Evolutionary conservation across 1,140 invertebrate species (phyloP).

Genomic region (Drosophila pectinifera): DNA sequence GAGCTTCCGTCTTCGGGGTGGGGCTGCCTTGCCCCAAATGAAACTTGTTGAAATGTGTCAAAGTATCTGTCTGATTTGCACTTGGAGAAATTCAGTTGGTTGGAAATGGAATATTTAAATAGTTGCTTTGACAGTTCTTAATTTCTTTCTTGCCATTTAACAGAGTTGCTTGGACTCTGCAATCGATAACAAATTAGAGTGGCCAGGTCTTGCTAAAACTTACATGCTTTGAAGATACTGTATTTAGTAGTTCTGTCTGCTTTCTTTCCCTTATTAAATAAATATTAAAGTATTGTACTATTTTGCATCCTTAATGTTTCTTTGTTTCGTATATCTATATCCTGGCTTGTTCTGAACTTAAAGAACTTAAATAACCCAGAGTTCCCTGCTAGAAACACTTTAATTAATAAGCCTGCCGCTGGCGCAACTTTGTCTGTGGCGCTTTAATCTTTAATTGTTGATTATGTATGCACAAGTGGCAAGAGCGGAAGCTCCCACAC

Average conservation of each 20-base stretch:
- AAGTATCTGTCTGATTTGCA: conserved; percentile 19
- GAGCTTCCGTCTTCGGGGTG: conserved; percentile 16
- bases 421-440: conserved; percentile 49
- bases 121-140: no score
- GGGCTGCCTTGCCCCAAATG: not conserved
- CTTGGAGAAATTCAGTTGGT: conserved; percentile 8
- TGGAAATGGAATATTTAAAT: not conserved
- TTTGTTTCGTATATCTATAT: not conserved
- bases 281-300: no score
- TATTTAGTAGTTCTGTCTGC: no score
- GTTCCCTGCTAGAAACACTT: conserved; percentile 1
- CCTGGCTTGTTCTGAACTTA: no score
- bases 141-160: no score
- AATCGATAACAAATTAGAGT: not conserved
- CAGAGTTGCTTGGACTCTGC: no score
- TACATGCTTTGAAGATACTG: no score
- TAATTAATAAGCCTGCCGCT: conserved; percentile 58
- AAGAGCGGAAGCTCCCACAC: conserved; percentile 44
- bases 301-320: no score
- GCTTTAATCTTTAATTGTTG: conserved; percentile 76
- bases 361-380: conserved; percentile 1
- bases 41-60: conserved; percentile 19
- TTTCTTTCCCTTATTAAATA: no score
- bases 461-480: conserved; percentile 66
- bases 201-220: not conserved